Base-by-base conservation (phyloP, 2,113 vertebrate genomes). In the Muscicapa adusta region DNA sequence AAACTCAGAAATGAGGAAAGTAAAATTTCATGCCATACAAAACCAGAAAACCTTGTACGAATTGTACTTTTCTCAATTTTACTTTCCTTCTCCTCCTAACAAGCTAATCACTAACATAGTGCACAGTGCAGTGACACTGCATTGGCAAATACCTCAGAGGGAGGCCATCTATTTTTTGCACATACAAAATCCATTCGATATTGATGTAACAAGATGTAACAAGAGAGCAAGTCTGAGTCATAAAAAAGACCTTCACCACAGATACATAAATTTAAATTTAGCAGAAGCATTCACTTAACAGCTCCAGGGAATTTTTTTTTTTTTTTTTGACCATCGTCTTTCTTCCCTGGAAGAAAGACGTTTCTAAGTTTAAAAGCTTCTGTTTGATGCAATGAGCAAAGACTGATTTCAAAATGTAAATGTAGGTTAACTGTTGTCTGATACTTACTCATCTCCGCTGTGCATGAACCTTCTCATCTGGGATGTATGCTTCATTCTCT, bases 251-350 rank as follows among this genome's bases (percentile, higher is more conserved):
- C n/a, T 91, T 91, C 26, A 50, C 40, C 23, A 33, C 8, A 79
- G 36, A 92, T 38, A 62, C 47, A 85, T 16, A 76, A 36, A 51
- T 76, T 54, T 79, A 65, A 77, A 72, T 86, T 90, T 92, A 94
- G 38, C 22, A 81, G 38, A 89, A 77, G 8, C 8, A n/a, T 85
- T 81, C 18, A 16, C 12, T 71, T 62, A 22, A 48, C 9, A 85
- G 25, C 45, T 65, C n/a, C 14, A 25, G 36, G 45, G n/a, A 65
- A 7, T 61, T 48, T 8, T 31, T 53, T 12, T 70, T 73, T 70
- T 70, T 73, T 70, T 70, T 73, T 70, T 84, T 65, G 4, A n/a
- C 25, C 11, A 33, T 36, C 0, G 3, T 67, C 14, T 60, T 72
- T 62, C 8, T 73, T 57, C 8, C 20, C 10, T 50, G 10, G 25